These are phyloP conservation scores for Drosophila biarmipes DNA, from an alignment of 1,140 invertebrate species.

Conservation along the genomic window DNA sequence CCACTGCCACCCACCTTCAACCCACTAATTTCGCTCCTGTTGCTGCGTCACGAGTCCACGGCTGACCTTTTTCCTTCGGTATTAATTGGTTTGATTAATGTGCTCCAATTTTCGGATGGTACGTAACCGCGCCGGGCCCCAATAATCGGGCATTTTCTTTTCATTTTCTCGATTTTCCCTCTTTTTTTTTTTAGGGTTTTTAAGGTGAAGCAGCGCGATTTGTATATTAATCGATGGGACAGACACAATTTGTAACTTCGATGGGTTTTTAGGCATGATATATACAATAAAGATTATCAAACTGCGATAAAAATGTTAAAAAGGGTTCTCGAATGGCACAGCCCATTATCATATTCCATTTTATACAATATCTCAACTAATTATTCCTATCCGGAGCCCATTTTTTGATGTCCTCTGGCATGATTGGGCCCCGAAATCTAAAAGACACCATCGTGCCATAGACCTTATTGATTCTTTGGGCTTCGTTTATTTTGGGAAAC, in stretches of 20 bases:
- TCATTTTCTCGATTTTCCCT: conserved; percentile 13
- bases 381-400: background rate
- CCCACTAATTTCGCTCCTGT: conserved; percentile 23
- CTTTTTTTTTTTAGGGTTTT: conserved; percentile 2
- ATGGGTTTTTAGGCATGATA: background rate
- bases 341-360: background rate
- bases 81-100: conserved; percentile 81
- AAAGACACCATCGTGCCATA: background rate
- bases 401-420: conserved; percentile 1
- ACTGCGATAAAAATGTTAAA: background rate
- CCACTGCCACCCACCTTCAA: background rate
- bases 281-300: background rate
- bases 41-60: conserved; percentile 23
- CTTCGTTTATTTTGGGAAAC: conserved; percentile 27
- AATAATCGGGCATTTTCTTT: conserved; percentile 32
- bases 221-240: conserved; percentile 9
- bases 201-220: background rate
- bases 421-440: background rate
- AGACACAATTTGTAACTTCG: conserved; percentile 23
- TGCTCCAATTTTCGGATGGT: conserved; percentile 70
- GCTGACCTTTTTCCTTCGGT: conserved; percentile 63
- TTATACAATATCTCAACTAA: background rate
- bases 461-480: conserved; percentile 30
- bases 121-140: conserved; percentile 46
- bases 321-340: too few relatives aligned